Base-by-base conservation (phyloP, 2,797 vertebrate species). In the Urosaurus nigricauda region DNA sequence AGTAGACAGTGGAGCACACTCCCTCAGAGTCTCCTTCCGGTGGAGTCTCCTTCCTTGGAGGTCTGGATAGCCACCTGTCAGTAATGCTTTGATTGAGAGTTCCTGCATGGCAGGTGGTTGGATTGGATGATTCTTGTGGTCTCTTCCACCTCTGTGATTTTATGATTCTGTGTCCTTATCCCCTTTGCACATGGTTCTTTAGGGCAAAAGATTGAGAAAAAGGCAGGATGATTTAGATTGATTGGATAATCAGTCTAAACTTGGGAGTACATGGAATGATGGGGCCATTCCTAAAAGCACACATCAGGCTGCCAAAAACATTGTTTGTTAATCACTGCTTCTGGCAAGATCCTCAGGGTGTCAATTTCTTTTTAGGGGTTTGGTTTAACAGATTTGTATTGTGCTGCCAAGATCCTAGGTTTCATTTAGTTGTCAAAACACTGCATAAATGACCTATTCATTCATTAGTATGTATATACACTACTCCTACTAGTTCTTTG, bases 341-440 rank as follows among this genome's bases (percentile, higher is more conserved):
- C 21, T 71, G 40, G 37, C 6, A 4, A 74, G 17, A 32, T 88
- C 73, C 74, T 78, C 35, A n/a, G 56, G 32, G 43, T 53, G 9
- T 85, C 53, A 32, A 6, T 24, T 43, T 32, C 17, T 40, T 79
- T 47, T 77, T 53, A 40, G 24, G 14, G n/a, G 68, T 53, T 85
- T 75, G 53, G 63, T 70, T 58, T 77, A 63, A 43, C 35, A 6
- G 58, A 47, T 63, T 88, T 68, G 21, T n/a, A 40, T 83, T 88
- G 53, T 40, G 58, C 2, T 83, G 68, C 73, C 24, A 63, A 9
- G 7, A 82, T 40, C 53, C 26, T n/a, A 58, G 37, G 2, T 77
- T 63, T 43, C 83, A 74, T 58, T 78, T 86, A 85, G 73, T 24
- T 63, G 47, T 24, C 17, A 24, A 56, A 37, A 79, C 68, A 37